Percentiles rank a stretch among this genome's conserved stretches.
Conservation (phyloP, 2,113 vertebrate genomes). For the Clarias batrachus region DNA sequence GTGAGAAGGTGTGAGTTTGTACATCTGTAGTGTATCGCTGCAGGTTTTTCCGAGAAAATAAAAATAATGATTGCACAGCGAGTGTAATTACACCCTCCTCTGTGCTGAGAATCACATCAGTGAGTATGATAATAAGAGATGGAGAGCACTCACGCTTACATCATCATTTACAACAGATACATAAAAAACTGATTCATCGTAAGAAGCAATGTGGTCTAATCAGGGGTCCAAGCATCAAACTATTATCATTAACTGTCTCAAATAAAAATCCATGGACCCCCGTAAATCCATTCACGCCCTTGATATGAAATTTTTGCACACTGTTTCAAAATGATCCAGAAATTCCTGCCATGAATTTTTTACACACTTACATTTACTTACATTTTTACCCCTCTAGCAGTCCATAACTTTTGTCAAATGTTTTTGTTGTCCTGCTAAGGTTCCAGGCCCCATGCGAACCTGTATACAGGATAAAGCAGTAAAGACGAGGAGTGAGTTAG, state of each 20-base stretch:
- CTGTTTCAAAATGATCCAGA: background rate
- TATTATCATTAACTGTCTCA: background rate
- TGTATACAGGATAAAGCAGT: no score
- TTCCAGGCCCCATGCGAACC: no score
- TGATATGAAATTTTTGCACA: background rate
- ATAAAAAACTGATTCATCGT: background rate
- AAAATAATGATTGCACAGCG: conserved; percentile 39
- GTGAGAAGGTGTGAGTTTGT: background rate
- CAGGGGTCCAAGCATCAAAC: background rate
- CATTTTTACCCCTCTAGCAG: background rate
- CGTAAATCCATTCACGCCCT: background rate
- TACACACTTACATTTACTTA: background rate
- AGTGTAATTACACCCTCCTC: conserved; percentile 35
- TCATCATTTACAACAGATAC: conserved; percentile 14
- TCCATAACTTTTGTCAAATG: no score
- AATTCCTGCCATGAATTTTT: background rate
- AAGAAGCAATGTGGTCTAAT: background rate
- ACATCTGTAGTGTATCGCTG: background rate
- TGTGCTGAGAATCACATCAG: conserved; percentile 40
- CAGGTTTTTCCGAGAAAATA: conserved; percentile 22
- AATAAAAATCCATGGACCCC: background rate
- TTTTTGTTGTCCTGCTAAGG: no score
- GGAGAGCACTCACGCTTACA: conserved; percentile 26
- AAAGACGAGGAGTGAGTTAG: no score
- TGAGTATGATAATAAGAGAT: conserved; percentile 18